phyloP scores from a whole-genome alignment of 2,113 vertebrate genomes.

The Takifugu bimaculatus region DNA sequence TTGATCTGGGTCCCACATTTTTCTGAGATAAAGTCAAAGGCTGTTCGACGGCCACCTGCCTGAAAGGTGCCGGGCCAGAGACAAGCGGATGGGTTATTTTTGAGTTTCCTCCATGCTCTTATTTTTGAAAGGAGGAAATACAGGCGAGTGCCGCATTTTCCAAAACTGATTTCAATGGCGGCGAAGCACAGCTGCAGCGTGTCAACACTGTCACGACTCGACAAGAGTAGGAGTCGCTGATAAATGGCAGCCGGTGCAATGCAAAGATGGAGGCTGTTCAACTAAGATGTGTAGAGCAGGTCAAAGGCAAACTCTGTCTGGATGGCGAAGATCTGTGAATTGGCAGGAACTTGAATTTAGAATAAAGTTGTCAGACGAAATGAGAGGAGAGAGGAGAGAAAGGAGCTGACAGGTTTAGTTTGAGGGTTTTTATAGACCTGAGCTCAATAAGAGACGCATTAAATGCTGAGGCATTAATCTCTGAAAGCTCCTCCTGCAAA shows the following conservation, averaged over 20 bases:
- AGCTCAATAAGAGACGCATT: slow-evolving; percentile 34
- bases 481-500: slow-evolving; percentile 26
- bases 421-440: slow-evolving; percentile 4
- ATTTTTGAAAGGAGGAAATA: slow-evolving; percentile 13
- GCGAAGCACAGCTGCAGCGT: no score
- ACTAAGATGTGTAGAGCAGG: background rate
- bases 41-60: slow-evolving; percentile 53
- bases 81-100: slow-evolving; percentile 48
- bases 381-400: no score
- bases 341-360: no score
- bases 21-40: slow-evolving; percentile 52
- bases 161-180: no score
- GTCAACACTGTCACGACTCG: no score
- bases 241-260: no score
- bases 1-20: slow-evolving; percentile 43
- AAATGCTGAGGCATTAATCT: slow-evolving; percentile 46
- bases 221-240: no score
- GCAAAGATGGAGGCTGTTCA: background rate
- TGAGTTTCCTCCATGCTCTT: slow-evolving; percentile 16
- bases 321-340: no score
- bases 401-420: no score
- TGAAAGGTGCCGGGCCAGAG: slow-evolving; percentile 37
- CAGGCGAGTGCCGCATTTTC: background rate
- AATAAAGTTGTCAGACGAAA: no score
- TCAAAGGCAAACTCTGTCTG: background rate